A percentile compares a stretch with the other conserved stretches of the same genome.
These are phyloP conservation scores for Xestia sexstrigata DNA, from an alignment of 2,888 invertebrate genomes.

Conservation along the genomic window DNA sequence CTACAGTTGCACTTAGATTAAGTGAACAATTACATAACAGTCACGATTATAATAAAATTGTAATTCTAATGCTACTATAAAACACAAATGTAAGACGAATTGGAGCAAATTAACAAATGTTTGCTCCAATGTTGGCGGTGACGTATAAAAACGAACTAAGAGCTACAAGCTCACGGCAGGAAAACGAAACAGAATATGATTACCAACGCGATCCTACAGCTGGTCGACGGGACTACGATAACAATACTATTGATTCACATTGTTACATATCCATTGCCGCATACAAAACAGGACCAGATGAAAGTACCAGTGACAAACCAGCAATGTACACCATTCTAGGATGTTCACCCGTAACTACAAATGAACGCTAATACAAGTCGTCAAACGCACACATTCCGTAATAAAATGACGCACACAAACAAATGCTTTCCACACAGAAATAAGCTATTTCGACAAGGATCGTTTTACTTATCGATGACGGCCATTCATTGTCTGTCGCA, in stretches of 20 bases:
- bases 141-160: slow-evolving; percentile 68
- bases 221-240: slow-evolving; percentile 72
- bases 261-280: slow-evolving; percentile 66
- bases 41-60: slow-evolving; percentile 50
- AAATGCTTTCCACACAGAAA: slow-evolving; percentile 73
- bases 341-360: slow-evolving; percentile 1
- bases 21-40: slow-evolving; percentile 45
- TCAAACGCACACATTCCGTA: slow-evolving; percentile 67
- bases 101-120: slow-evolving; percentile 58
- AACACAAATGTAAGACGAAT: slow-evolving; percentile 44
- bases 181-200: slow-evolving; percentile 82
- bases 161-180: slow-evolving; percentile 79
- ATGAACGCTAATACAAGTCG: slow-evolving; percentile 43
- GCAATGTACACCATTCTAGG: slow-evolving; percentile 24
- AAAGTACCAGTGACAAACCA: not conserved
- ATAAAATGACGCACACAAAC: slow-evolving; percentile 66
- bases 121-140: slow-evolving; percentile 67
- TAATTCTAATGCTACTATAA: slow-evolving; percentile 46
- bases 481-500: slow-evolving; percentile 62
- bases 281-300: not conserved
- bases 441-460: slow-evolving; percentile 75
- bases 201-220: slow-evolving; percentile 84
- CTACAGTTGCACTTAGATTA: slow-evolving; percentile 25
- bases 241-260: slow-evolving; percentile 56
- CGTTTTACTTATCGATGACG: slow-evolving; percentile 68